Evolutionary conservation across 2,113 vertebrate species (phyloP), one percentile per base, ranked within the genome.

Genomic region (Nanorana parkeri): DNA sequence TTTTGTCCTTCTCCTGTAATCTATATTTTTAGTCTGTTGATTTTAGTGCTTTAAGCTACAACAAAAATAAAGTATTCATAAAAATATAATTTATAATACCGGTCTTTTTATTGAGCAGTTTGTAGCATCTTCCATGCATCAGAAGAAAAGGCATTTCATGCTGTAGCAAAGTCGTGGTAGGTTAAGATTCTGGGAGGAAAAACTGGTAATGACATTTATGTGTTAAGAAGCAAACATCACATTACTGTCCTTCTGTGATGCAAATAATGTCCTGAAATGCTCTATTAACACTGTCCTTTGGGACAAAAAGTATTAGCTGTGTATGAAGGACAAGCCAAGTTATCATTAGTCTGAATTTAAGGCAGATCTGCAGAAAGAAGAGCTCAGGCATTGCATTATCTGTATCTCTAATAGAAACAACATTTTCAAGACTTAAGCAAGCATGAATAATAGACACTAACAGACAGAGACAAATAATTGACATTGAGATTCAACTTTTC

Each of bases 161-260:
- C 71, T 36, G 19, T 60, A 74, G 24, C 71, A 56, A 23, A 28
- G 24, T 58, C 52, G 32, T 76, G 61, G 73, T 24, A 41, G 21
- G 15, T 41, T 60, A 76, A 76, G 73, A 61, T 32, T 26, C 56
- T 19, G 29, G 3, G 58, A 76, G 73, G 21, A 23, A 41, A 36
- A 76, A 63, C 56, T 63, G 56, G 58, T 63, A 76, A 58, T 76
- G 58, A 52, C 73, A 76, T 76, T 76, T 76, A 60, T 63, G 58
- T 76, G 73, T 76, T 76, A 76, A 17, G 73, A 47, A 60, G 58
- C 36, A 41, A 76, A 28, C 36, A 23, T 77, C 75, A 77, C 23
- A 65, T 61, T 63, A 10, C 58, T 77, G 58, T 64, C 36, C 23
- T 77, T 47, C 32, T 65, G 29, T 63, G 28, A 77, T 51, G 32